Conservation (phyloP, 2,113 vertebrate genomes). For the Rhea pennata region DNA sequence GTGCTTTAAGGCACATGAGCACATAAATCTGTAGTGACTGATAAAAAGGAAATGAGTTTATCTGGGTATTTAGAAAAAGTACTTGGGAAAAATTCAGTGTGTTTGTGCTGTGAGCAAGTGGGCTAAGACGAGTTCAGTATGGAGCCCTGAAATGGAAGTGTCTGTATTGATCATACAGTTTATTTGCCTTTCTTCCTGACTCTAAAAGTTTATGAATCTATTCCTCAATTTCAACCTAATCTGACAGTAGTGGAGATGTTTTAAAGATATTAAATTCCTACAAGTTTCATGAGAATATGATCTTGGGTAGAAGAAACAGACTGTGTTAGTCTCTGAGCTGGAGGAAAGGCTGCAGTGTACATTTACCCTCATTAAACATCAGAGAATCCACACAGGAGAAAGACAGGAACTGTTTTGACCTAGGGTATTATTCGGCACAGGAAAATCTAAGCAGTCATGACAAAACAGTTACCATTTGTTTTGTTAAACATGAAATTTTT, state of each 20-base stretch:
- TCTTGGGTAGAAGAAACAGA: neutral
- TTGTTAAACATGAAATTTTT: neutral
- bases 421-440: neutral
- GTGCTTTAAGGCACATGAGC: rapidly evolving
- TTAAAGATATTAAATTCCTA: neutral
- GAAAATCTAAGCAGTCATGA: neutral
- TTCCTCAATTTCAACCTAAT: neutral
- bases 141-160: neutral
- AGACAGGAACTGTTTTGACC: neutral
- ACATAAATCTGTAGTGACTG: neutral
- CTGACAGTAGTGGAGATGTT: neutral
- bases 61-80: neutral
- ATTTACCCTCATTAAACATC: neutral
- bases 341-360: neutral
- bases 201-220: neutral
- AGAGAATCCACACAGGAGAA: neutral
- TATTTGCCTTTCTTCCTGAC: neutral
- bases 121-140: neutral
- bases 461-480: neutral
- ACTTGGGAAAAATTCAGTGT: neutral
- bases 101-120: neutral
- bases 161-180: neutral
- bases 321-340: neutral
- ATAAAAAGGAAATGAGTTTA: neutral
- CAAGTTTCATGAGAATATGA: neutral